Evolutionary conservation across 2,888 invertebrate genomes (phyloP), one percentile per base, ranked within the genome.

Genomic region (Eilema sororculum): DNA sequence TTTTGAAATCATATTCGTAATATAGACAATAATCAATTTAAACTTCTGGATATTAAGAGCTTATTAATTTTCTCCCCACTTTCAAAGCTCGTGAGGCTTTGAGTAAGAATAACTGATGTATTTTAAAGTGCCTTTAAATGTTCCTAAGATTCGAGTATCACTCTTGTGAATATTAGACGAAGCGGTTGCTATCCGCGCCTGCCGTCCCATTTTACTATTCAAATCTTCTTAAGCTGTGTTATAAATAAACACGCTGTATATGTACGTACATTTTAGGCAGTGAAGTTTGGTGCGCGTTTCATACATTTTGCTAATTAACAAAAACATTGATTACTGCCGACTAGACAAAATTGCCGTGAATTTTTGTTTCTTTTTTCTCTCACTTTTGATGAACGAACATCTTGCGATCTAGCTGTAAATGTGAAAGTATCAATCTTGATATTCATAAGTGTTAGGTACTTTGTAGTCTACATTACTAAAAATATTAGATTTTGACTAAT

Each of bases 101-200:
- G 78, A 82, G 81, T 73, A 72, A 77, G 85, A 84, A 87, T 88
- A 84, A 80, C 78, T 83, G 78, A 85, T 86, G 84, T 82, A 57
- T 9, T 57, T 65, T 57, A 80, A 86, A 86, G 84, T 86, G 84
- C 78, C 80, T 77, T 74, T 81, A 82, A 86, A 87, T 86, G 86
- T 85, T 86, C 78, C 84, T 80, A 85, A 87, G 87, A 86, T 84
- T 86, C 84, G 79, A 83, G 85, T 81, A 75, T 83, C 78, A 81
- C 80, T 81, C 81, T 76, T 78, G 81, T 87, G 81, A 87, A 88
- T 88, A 81, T 85, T 78, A 84, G 81, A 87, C 84, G 79, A 84
- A 77, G 78, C 77, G 78, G 81, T 82, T 78, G 79, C 71, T 76
- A 75, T 72, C 75, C 75, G 74, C 61, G 68, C 61, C 71, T 67